Evolutionary conservation across 2,113 vertebrate species (phyloP).

Genomic region (Chitala chitala): DNA sequence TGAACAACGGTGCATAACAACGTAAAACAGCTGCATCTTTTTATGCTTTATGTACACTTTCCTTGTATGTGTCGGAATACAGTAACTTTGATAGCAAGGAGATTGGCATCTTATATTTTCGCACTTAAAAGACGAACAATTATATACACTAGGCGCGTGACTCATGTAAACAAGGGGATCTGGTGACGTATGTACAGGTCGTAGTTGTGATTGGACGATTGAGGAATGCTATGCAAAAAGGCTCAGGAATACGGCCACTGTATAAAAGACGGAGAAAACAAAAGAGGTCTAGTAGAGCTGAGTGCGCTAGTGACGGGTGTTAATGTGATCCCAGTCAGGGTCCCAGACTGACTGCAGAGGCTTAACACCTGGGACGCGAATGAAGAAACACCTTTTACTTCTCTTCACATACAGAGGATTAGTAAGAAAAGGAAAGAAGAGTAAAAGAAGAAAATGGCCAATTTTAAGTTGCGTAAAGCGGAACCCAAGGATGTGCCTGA

Average conservation of each 20-base stretch:
- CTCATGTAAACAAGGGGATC: no score
- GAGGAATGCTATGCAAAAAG: not conserved
- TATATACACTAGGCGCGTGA: no score
- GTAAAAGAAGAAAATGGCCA: constrained; percentile 93
- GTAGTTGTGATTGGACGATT: constrained; percentile 35
- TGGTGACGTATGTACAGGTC: not conserved
- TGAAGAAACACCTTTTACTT: constrained; percentile 91
- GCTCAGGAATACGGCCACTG: constrained; percentile 29
- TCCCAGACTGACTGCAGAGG: constrained; percentile 77
- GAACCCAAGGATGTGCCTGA: constrained; percentile 80
- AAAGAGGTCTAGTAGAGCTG: constrained; percentile 35
- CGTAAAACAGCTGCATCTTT: no score
- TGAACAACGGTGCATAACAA: no score
- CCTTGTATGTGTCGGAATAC: constrained; percentile 2
- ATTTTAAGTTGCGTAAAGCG: constrained; percentile 78
- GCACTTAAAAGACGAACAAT: no score
- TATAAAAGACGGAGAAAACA: constrained; percentile 42
- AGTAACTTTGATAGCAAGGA: no score
- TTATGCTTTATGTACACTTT: no score
- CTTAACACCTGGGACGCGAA: constrained; percentile 81
- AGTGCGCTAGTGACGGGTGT: constrained; percentile 35
- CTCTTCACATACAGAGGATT: constrained; percentile 93
- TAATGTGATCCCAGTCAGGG: constrained; percentile 68
- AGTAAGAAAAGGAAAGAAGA: constrained; percentile 87
- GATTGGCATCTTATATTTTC: no score